A percentile compares a stretch with the other conserved stretches of the same genome.
Conservation (phyloP, 1,140 invertebrate species). For the Eulimnadia texana region DNA sequence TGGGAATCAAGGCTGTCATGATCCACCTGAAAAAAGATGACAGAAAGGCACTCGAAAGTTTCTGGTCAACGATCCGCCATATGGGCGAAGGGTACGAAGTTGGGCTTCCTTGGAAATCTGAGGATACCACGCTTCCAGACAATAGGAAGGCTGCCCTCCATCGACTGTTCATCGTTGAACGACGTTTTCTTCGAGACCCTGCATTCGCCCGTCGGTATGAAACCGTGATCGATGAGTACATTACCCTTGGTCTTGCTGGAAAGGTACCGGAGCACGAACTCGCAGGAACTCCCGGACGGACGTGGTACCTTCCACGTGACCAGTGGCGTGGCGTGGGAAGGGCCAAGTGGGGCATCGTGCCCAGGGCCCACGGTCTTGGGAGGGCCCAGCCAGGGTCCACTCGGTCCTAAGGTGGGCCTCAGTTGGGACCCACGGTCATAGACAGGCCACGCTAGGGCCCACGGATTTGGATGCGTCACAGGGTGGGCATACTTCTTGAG, state of each 20-base stretch:
- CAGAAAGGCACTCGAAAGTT: background rate
- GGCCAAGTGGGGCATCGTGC: too few relatives aligned
- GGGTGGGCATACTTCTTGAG: too few relatives aligned
- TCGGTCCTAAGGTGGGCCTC: too few relatives aligned
- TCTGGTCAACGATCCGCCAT: background rate
- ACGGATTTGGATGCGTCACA: too few relatives aligned
- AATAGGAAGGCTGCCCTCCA: background rate
- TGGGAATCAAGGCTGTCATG: background rate
- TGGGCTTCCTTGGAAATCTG: conserved; percentile 1
- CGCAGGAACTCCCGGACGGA: background rate
- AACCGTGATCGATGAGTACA: conserved; percentile 3
- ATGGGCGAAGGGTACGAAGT: conserved; percentile 6
- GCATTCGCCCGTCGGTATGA: background rate
- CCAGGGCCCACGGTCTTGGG: too few relatives aligned
- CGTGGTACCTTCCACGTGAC: conserved; percentile 6
- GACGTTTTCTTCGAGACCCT: background rate
- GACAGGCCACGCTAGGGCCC: too few relatives aligned
- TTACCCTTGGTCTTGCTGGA: background rate
- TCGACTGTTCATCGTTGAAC: background rate
- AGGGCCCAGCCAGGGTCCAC: too few relatives aligned
- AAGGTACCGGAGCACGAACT: background rate
- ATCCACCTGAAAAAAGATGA: background rate
- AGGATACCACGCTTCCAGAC: background rate
- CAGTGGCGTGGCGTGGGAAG: too few relatives aligned
- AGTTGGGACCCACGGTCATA: too few relatives aligned